Percentiles rank a stretch among this genome's conserved stretches.
Evolutionary conservation across 2,113 vertebrate genomes (phyloP).

Genomic region (Delphinapterus leucas): DNA sequence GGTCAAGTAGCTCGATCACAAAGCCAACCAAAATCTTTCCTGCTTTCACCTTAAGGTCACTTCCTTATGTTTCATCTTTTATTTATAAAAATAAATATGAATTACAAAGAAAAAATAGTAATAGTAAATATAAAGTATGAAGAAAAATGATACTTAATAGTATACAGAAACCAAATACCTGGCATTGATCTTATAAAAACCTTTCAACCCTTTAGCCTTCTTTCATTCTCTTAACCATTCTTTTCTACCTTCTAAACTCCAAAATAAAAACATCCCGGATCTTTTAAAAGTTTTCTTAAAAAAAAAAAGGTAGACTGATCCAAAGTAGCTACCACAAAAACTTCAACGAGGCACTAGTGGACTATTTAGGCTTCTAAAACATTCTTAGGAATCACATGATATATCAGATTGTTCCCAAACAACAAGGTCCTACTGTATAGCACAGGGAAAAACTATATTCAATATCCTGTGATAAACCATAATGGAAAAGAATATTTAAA

Average conservation of each 20-base stretch:
- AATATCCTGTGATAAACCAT: neutral
- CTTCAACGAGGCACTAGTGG: neutral
- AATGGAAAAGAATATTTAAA: neutral
- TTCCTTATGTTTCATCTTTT: neutral
- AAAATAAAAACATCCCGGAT: slow-evolving; percentile 26
- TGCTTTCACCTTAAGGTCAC: slow-evolving; percentile 15
- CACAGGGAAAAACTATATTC: neutral
- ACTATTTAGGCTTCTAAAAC: slow-evolving; percentile 7
- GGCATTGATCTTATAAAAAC: slow-evolving; percentile 4
- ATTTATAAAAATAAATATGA: slow-evolving; percentile 18
- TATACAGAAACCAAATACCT: slow-evolving; percentile 2
- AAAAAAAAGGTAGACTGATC: neutral
- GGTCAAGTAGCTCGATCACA: neutral
- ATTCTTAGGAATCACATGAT: slow-evolving; percentile 16
- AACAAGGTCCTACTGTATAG: neutral
- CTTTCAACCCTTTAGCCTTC: neutral
- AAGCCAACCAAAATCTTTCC: neutral
- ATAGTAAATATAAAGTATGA: neutral
- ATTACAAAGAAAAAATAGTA: neutral
- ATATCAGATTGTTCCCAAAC: neutral
- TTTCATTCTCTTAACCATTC: slow-evolving; percentile 23
- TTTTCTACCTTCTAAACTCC: slow-evolving; percentile 16
- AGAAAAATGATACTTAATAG: neutral
- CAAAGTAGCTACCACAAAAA: slow-evolving; percentile 37
- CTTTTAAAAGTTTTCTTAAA: neutral